Base-by-base conservation (phyloP, 1,140 invertebrate genomes). In the Spodoptera litura region DNA sequence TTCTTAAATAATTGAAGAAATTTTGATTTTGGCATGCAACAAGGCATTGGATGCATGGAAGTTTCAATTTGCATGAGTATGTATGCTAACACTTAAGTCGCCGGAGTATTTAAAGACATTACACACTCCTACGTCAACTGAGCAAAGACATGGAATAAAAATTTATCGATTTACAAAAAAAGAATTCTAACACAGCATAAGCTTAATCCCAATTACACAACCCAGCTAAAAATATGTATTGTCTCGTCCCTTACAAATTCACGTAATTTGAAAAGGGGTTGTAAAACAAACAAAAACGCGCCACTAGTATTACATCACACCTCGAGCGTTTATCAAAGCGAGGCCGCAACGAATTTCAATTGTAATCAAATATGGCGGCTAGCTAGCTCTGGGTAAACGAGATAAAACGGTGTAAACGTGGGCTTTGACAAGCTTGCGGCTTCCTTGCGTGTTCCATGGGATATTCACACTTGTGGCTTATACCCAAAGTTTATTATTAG, bases 391-490 rank as follows among this genome's bases (percentile, higher is more conserved):
- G 87, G 79, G 84, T 89, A 90, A 87, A 90, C 85, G 88, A 88
- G 86, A 89, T 89, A 89, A 87, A 87, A 83, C 83, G 76, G 82
- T 88, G 85, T 86, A 85, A 88, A 83, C 86, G 85, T 88, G 84
- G 88, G 86, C 49, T 87, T 85, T 88, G 85, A 88, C 87, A 87
- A 85, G 83, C 82, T 81, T 87, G 77, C 61, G 73, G 27, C 44
- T 71, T 55, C 53, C 81, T 85, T 81, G 66, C 75, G 27, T 49
- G 62, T 49, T 49, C 13, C 13, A n/a, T 49, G 58, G 62, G 38
- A 49, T 66, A 66, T 66, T 66, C 15, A 20, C 12, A 20, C 38
- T 15, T 13, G 62, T 4, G 62, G 31, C 20, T 11, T 49, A 20
- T n/a, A 20, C 10, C n/a, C 31, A 9, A 9, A 9, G 38, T 59